Percentiles rank a stretch among this genome's conserved stretches.
These are phyloP conservation scores for Brevimyrus niger DNA, from an alignment of 2,113 vertebrate genomes.

Conservation along the genomic window DNA sequence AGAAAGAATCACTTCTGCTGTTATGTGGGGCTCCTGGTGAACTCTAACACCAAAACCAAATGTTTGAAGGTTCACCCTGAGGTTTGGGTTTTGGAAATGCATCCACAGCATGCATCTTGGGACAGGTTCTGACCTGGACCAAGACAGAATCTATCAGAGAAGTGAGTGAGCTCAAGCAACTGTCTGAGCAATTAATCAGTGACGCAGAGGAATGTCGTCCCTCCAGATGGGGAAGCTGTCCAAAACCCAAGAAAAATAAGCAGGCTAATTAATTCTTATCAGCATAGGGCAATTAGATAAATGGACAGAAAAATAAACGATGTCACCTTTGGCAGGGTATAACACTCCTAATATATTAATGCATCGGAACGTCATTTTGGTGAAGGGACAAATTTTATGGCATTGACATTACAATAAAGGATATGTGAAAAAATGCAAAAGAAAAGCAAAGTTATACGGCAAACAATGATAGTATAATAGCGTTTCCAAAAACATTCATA, in stretches of 20 bases:
- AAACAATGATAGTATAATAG: not conserved
- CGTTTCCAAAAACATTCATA: not conserved
- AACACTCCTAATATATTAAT: constrained; percentile 72
- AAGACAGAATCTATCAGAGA: constrained; percentile 47
- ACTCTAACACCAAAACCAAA: not conserved
- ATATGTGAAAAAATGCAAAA: not conserved
- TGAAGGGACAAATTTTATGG: constrained; percentile 55
- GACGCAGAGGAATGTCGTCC: constrained; percentile 85
- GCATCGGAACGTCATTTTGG: constrained; percentile 59
- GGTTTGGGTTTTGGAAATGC: constrained; percentile 3
- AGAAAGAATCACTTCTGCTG: not conserved
- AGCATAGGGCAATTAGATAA: constrained; percentile 97
- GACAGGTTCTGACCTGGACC: constrained; percentile 59
- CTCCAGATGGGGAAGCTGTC: constrained; percentile 95
- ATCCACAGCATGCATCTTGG: constrained; percentile 48
- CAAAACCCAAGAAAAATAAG: constrained; percentile 91
- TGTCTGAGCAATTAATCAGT: constrained; percentile 92
- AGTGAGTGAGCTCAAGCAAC: constrained; percentile 71
- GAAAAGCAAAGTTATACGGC: not conserved
- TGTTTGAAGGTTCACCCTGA: not conserved
- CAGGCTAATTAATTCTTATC: constrained; percentile 99
- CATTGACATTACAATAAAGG: constrained; percentile 47
- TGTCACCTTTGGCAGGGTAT: constrained; percentile 85
- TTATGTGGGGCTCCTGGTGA: not conserved
- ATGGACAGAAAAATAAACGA: constrained; percentile 66